Evolutionary conservation across 2,888 invertebrate genomes (phyloP).

Genomic region (Tachystola acroxantha): DNA sequence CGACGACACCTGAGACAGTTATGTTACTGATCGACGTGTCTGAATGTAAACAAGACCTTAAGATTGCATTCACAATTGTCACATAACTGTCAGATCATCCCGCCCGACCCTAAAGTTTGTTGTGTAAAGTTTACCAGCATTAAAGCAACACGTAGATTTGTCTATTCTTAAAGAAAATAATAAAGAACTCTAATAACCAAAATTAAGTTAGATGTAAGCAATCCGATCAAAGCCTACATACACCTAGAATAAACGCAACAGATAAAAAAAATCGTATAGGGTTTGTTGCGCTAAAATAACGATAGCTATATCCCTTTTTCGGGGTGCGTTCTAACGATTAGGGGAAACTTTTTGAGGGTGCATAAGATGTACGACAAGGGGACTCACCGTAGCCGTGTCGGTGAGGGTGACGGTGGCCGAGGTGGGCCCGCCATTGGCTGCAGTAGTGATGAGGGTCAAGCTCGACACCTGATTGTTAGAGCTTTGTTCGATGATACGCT

Average conservation of each 20-base stretch:
- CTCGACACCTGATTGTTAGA: constrained; percentile 69
- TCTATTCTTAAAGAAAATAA: too few relatives aligned
- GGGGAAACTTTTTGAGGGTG: constrained; percentile 67
- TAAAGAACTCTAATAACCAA: too few relatives aligned
- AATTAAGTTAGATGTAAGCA: too few relatives aligned
- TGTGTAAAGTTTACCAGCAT: not conserved
- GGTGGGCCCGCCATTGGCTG: constrained; percentile 59
- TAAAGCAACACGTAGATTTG: too few relatives aligned
- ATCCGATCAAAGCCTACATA: too few relatives aligned
- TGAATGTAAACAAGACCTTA: constrained; percentile 48
- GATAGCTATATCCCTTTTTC: constrained; percentile 48
- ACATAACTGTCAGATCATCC: too few relatives aligned
- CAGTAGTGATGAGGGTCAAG: constrained; percentile 37
- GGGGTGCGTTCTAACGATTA: constrained; percentile 64
- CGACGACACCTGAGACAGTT: constrained; percentile 44
- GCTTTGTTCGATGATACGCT: constrained; percentile 86
- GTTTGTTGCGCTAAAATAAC: constrained; percentile 51
- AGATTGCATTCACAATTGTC: too few relatives aligned
- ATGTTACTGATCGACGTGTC: constrained; percentile 29
- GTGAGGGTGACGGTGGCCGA: constrained; percentile 73
- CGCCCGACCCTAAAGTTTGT: too few relatives aligned
- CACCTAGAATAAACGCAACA: too few relatives aligned
- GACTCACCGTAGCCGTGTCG: constrained; percentile 78
- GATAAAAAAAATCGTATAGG: too few relatives aligned
- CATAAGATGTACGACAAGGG: constrained; percentile 56